Conservation (phyloP, 2,797 vertebrate species). For the Sciurus carolinensis region DNA sequence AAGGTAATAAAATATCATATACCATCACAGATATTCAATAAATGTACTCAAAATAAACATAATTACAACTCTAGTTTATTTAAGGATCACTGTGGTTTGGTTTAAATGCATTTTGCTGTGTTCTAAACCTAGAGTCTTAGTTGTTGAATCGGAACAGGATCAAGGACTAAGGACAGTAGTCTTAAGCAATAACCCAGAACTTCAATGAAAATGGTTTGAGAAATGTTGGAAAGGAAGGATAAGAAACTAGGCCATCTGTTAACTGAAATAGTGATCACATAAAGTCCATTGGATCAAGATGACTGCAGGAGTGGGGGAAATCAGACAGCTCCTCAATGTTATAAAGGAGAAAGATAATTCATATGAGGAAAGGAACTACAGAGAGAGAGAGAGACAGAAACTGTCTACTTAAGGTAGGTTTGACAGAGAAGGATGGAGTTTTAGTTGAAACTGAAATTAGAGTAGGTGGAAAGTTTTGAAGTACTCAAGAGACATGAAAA, state of each 20-base stretch:
- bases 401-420: neutral
- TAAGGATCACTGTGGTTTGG: neutral
- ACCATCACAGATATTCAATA: neutral
- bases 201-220: neutral
- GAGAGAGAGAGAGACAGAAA: neutral
- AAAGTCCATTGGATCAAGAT: neutral
- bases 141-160: neutral
- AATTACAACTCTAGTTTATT: neutral
- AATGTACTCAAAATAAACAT: neutral
- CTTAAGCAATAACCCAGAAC: neutral
- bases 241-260: neutral
- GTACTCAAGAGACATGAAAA: neutral
- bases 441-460: neutral
- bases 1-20: neutral
- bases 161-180: neutral
- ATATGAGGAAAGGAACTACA: neutral
- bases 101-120: neutral
- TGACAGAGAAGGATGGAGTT: neutral
- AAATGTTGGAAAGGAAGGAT: neutral
- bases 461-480: neutral
- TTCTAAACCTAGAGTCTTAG: neutral
- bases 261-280: neutral
- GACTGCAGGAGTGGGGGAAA: neutral
- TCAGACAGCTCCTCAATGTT: neutral
- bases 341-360: neutral